These are phyloP conservation scores for Cynoglossus semilaevis DNA, from an alignment of 2,113 vertebrate genomes.

Conservation along the genomic window DNA sequence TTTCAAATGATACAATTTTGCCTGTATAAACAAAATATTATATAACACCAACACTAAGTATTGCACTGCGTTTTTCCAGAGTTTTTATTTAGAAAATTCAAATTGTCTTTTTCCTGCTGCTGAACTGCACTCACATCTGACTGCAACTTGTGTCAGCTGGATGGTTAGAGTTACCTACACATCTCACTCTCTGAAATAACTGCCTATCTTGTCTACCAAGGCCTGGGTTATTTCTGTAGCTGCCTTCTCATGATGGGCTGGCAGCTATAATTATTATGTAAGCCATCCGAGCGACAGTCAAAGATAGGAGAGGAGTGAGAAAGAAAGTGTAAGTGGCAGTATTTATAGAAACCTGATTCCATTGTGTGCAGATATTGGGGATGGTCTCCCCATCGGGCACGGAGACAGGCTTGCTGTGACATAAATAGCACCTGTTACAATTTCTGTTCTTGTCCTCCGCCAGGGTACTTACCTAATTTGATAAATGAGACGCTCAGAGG, in stretches of 20 bases:
- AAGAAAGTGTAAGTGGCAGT: constrained; percentile 30
- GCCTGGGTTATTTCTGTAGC: constrained; percentile 57
- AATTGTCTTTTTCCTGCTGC: not conserved
- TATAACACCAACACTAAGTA: no score
- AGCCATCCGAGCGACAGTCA: constrained; percentile 41
- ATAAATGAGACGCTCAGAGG: constrained; percentile 30
- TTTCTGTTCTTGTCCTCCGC: constrained; percentile 37
- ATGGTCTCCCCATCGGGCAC: constrained; percentile 59
- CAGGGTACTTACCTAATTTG: constrained; percentile 34
- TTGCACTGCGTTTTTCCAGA: not conserved
- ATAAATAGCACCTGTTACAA: constrained; percentile 64
- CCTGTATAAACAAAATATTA: no score
- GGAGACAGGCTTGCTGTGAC: constrained; percentile 60
- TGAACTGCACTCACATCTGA: constrained; percentile 6
- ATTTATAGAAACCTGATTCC: constrained; percentile 69
- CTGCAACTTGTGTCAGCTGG: constrained; percentile 6
- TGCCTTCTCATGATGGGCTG: constrained; percentile 52
- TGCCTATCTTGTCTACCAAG: constrained; percentile 24
- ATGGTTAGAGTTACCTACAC: constrained; percentile 33
- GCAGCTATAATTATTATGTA: constrained; percentile 63
- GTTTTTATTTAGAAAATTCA: not conserved
- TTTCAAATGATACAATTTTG: no score
- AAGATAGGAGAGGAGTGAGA: constrained; percentile 33
- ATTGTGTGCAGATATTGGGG: constrained; percentile 68
- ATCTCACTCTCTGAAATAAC: constrained; percentile 44